Conservation (phyloP, 2,888 invertebrate genomes). For the Branchellion lobata region DNA sequence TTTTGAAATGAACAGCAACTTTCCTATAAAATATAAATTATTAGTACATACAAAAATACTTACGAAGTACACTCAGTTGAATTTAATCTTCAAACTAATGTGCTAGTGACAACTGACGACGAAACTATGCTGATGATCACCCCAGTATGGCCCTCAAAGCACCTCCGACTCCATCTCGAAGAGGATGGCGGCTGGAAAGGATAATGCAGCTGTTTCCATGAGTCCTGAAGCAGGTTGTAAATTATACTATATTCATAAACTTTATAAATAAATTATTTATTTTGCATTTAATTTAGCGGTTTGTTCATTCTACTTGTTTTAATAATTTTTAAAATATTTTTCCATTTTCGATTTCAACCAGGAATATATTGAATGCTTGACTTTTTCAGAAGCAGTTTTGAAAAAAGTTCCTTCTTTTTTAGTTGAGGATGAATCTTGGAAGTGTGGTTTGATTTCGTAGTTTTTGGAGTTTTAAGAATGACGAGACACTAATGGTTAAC, state of each 20-base stretch:
- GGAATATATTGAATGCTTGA: not conserved
- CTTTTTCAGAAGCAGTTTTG: not conserved
- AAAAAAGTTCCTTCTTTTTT: not conserved
- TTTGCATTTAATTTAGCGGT: too few species aligned
- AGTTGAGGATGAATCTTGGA: constrained; percentile 5
- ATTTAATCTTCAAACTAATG: too few species aligned
- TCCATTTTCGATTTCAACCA: not conserved
- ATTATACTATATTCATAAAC: not conserved
- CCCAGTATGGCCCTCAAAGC: constrained; percentile 4
- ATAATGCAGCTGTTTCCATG: not conserved
- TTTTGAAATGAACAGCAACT: too few species aligned
- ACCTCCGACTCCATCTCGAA: not conserved
- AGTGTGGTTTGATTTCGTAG: not conserved
- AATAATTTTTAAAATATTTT: not conserved
- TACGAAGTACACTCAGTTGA: too few species aligned
- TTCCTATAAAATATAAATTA: too few species aligned
- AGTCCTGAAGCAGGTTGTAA: not conserved
- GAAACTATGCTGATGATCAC: too few species aligned
- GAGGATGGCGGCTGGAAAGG: not conserved
- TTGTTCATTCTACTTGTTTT: too few species aligned
- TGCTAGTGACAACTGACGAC: too few species aligned
- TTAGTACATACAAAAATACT: too few species aligned
- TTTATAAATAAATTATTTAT: too few species aligned
- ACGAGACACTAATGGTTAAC: too few species aligned
- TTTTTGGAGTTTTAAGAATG: too few species aligned